Base-by-base conservation (phyloP, 2,113 vertebrate genomes). In the Serilophus lunatus region DNA sequence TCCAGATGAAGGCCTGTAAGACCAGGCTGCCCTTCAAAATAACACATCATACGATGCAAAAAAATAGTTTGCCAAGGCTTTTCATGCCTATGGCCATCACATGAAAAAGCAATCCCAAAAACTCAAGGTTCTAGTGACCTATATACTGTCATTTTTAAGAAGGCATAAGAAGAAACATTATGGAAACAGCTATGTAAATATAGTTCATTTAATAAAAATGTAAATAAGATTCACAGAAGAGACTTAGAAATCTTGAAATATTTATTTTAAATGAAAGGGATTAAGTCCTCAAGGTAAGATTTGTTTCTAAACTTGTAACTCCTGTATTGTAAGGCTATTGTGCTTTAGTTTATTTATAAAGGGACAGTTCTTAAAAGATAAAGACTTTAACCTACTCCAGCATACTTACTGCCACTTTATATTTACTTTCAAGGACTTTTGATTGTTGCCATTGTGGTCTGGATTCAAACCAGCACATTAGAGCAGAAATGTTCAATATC, bases 211-310 rank as follows among this genome's bases (percentile, higher is more conserved):
- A 91, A 93, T 71, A 86, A 70, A 84, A 81, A 87, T 95, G 95
- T 96, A 96, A 97, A 97, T 97, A 96, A 94, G 94, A 88, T 95
- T 88, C 86, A 92, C 77, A 95, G 81, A 96, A 91, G 78, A 93
- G 51, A 57, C 77, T 72, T 93, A 61, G 64, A 88, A 97, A 96
- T 29, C 51, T 90, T 82, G 68, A 90, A 94, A 86, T 94, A 90
- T 96, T 97, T 86, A 70, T 93, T 92, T 84, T 82, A 92, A 91
- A 79, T 79, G 28, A 63, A 82, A 87, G 4, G 12, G 40, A 91
- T 88, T 74, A 85, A 91, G n/a, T 89, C 53, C 61, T 94, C n/a
- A 51, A 85, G 57, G n/a, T 69, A 92, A 86, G 13, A 72, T 50
- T 64, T 80, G 12, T 82, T 85, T 69, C 83, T 82, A 63, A 93